These are phyloP conservation scores for Antennarius striatus DNA, from an alignment of 2,113 vertebrate genomes.

Conservation along the genomic window DNA sequence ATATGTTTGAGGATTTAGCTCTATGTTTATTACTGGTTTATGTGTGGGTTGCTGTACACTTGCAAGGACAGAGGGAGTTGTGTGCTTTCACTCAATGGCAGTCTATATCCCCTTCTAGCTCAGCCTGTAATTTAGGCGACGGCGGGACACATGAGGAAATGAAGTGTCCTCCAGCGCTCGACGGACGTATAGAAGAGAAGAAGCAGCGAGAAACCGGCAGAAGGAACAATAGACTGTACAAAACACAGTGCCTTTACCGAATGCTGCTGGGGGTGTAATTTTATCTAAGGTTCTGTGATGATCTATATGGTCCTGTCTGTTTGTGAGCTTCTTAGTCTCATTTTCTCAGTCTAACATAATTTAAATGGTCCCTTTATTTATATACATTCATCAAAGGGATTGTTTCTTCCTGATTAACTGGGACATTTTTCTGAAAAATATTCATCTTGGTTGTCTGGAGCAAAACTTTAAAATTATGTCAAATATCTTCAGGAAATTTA, in stretches of 20 bases:
- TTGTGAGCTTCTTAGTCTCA: no score
- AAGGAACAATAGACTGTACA: conserved; percentile 49
- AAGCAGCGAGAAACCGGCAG: conserved; percentile 41
- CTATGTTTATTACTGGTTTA: conserved; percentile 46
- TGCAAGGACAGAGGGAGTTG: conserved; percentile 52
- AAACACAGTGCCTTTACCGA: conserved; percentile 47
- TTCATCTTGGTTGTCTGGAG: no score
- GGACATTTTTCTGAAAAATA: no score
- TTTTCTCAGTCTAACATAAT: no score
- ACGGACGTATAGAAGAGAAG: conserved; percentile 43
- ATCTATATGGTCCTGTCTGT: conserved; percentile 21
- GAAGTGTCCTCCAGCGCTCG: conserved; percentile 61
- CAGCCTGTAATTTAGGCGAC: conserved; percentile 64
- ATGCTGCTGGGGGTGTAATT: conserved; percentile 34
- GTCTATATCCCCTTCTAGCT: conserved; percentile 5
- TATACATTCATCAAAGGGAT: no score
- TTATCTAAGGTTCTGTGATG: conserved; percentile 7
- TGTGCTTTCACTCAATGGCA: conserved; percentile 35
- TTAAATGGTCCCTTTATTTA: no score
- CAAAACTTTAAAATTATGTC: no score
- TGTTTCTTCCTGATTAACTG: no score
- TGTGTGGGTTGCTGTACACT: conserved; percentile 26
- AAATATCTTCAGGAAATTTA: no score
- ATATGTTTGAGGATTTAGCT: conserved; percentile 19
- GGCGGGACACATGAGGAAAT: conserved; percentile 51